A percentile compares a stretch with the other conserved stretches of the same genome.
Evolutionary conservation across 2,797 vertebrate genomes (phyloP).

Genomic region (Acrocephalus scirpaceus): DNA sequence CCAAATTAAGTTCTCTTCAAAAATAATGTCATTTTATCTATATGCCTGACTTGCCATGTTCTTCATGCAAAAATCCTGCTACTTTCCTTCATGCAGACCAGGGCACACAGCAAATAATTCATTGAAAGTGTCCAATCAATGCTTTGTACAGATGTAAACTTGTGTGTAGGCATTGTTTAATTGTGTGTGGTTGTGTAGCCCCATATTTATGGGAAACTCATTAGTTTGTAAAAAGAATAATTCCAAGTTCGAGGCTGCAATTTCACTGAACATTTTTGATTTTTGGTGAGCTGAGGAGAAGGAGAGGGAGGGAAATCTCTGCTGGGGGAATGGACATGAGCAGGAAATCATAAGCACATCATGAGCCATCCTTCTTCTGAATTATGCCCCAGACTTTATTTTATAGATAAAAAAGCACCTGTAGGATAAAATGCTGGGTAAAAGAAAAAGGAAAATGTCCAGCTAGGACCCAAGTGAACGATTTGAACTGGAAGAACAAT

Average conservation of each 20-base stretch:
- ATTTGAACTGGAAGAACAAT: neutral
- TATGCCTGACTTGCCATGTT: neutral
- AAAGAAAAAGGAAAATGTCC: neutral
- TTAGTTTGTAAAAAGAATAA: slow-evolving; percentile 12
- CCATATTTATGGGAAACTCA: neutral
- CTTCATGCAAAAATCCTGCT: neutral
- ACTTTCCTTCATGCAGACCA: neutral
- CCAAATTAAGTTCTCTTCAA: neutral
- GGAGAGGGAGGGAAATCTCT: neutral
- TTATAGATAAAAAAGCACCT: neutral
- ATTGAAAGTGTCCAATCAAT: slow-evolving; percentile 26
- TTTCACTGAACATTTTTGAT: neutral
- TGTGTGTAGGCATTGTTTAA: slow-evolving; percentile 18
- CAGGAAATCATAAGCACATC: neutral
- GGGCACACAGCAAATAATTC: neutral
- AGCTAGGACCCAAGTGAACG: neutral
- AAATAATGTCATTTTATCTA: neutral
- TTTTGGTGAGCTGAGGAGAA: neutral
- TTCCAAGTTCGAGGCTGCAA: neutral
- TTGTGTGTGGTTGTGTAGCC: neutral
- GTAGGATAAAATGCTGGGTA: neutral
- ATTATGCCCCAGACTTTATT: rapidly evolving
- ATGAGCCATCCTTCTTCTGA: neutral
- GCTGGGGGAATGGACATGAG: neutral
- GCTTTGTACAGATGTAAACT: slow-evolving; percentile 12